Evolutionary conservation across 2,888 invertebrate genomes (phyloP).

Genomic region (Lymantria dispar): DNA sequence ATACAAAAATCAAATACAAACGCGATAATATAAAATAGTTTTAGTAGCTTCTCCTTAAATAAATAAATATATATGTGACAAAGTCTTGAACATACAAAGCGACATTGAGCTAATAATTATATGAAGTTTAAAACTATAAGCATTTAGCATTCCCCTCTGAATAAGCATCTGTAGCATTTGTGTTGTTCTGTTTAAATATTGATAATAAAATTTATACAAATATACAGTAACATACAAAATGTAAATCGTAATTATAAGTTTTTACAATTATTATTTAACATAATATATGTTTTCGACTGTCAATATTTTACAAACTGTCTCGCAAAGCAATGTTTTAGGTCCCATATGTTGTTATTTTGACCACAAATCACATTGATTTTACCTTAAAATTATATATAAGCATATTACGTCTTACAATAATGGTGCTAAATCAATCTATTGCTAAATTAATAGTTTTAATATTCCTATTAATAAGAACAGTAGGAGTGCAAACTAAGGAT

Average conservation of each 20-base stretch:
- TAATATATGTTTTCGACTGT: too few species aligned
- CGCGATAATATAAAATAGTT: too few species aligned
- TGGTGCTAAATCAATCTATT: slow-evolving; percentile 12
- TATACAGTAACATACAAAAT: too few species aligned
- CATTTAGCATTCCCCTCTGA: slow-evolving; percentile 20
- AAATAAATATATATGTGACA: too few species aligned
- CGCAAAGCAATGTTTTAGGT: background rate
- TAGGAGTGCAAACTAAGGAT: slow-evolving; percentile 47
- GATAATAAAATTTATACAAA: too few species aligned
- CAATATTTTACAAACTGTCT: slow-evolving; percentile 5
- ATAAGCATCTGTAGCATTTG: slow-evolving; percentile 26
- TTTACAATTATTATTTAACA: too few species aligned
- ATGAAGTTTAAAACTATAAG: slow-evolving; percentile 23
- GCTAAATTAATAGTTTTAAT: slow-evolving; percentile 28
- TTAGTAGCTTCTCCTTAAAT: too few species aligned
- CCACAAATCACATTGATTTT: background rate
- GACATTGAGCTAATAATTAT: slow-evolving; percentile 56
- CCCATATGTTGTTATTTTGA: background rate
- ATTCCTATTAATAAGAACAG: slow-evolving; percentile 31
- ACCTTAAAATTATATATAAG: background rate
- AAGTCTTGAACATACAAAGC: slow-evolving; percentile 6
- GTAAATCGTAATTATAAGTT: too few species aligned
- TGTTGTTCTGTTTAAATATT: background rate
- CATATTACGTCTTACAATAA: slow-evolving; percentile 6
- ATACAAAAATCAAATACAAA: too few species aligned